A percentile compares a stretch with the other conserved stretches of the same genome.
These are phyloP conservation scores for Megaceryle maxima DNA, from an alignment of 2,113 vertebrate genomes.

Conservation along the genomic window DNA sequence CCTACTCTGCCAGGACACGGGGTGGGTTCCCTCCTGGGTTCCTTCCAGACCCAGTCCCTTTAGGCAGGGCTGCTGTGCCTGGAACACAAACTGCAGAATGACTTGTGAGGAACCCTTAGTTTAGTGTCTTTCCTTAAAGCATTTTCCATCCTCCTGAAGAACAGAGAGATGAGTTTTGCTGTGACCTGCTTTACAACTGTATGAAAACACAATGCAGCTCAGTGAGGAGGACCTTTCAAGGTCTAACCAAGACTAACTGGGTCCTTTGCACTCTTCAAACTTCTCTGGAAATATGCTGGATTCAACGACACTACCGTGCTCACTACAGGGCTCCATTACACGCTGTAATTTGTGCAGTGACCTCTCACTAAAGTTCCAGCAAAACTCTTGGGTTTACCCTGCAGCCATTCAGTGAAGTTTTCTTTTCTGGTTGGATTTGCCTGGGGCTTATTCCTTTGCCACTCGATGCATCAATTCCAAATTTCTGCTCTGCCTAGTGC, in stretches of 20 bases:
- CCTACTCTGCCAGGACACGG: fast-evolving
- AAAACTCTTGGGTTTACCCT: neutral
- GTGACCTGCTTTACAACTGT: neutral
- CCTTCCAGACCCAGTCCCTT: neutral
- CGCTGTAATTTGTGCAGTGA: neutral
- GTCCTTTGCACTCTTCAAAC: neutral
- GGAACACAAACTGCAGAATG: neutral
- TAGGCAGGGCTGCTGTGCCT: neutral
- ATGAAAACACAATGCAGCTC: neutral
- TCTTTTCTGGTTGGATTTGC: neutral
- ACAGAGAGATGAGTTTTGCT: neutral
- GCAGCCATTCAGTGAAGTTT: neutral
- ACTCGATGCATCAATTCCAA: neutral
- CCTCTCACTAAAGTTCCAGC: neutral
- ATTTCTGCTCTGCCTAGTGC: neutral
- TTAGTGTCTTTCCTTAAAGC: neutral
- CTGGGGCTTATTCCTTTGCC: neutral
- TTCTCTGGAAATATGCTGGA: neutral
- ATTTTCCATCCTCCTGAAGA: neutral
- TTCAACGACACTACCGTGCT: neutral
- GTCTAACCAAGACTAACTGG: neutral
- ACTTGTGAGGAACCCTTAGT: neutral
- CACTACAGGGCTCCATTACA: neutral
- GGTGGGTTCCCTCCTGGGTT: neutral
- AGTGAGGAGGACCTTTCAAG: neutral